Percentiles rank a stretch among this genome's conserved stretches.
Conservation (phyloP, 2,888 invertebrate species). For the Baronia brevicornis region DNA sequence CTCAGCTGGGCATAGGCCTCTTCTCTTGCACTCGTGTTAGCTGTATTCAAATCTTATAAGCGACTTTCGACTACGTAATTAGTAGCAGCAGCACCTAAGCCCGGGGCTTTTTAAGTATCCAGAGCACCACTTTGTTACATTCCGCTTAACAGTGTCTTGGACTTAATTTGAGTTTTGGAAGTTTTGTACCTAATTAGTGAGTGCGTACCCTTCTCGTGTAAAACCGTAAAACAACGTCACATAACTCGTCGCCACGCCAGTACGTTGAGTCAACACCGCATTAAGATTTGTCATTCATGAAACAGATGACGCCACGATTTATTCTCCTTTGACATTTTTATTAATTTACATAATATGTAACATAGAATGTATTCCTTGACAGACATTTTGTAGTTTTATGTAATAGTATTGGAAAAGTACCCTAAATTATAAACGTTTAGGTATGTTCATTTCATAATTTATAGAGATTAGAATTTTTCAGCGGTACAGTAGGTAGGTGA, state of each 20-base stretch:
- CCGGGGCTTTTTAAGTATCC: too few relatives aligned
- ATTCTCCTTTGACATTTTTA: slow-evolving; percentile 24
- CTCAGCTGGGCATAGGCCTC: too few relatives aligned
- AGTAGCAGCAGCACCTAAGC: too few relatives aligned
- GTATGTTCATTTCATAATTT: slow-evolving; percentile 17
- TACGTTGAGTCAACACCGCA: slow-evolving; percentile 50
- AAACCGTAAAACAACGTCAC: slow-evolving; percentile 41
- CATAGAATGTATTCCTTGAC: slow-evolving; percentile 6
- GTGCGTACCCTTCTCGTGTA: slow-evolving; percentile 22
- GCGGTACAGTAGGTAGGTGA: slow-evolving; percentile 45
- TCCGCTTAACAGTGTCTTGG: too few relatives aligned
- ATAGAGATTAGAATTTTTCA: slow-evolving; percentile 25
- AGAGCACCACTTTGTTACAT: too few relatives aligned
- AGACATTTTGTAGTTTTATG: too few relatives aligned
- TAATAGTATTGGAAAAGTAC: slow-evolving; percentile 7
- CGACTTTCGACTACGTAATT: too few relatives aligned
- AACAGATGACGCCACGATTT: slow-evolving; percentile 37
- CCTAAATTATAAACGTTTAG: slow-evolving; percentile 10
- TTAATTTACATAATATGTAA: too few relatives aligned
- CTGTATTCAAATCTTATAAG: too few relatives aligned
- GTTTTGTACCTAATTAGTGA: too few relatives aligned
- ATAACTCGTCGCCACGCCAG: slow-evolving; percentile 37
- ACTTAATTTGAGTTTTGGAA: too few relatives aligned
- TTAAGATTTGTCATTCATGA: slow-evolving; percentile 59
- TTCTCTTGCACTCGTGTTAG: too few relatives aligned